Conservation (phyloP, 1,140 invertebrate genomes). For the Brachionus calyciflorus region DNA sequence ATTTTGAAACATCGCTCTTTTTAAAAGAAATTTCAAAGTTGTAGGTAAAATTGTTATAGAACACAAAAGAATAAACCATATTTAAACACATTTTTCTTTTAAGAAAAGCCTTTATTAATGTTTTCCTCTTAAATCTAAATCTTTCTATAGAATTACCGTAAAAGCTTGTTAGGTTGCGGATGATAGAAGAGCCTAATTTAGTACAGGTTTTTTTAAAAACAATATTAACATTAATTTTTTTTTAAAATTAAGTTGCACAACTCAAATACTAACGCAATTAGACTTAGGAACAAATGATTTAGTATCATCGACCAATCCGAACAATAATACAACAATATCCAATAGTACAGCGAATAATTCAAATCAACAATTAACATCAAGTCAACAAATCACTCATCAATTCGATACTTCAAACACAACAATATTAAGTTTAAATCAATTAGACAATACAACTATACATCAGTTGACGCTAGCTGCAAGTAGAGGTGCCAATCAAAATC, state of each 20-base stretch:
- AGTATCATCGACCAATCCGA: neutral
- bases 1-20: too few species aligned
- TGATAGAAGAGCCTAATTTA: too few species aligned
- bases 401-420: neutral
- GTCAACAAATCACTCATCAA: neutral
- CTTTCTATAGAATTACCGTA: too few species aligned
- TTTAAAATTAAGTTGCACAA: neutral
- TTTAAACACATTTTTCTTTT: too few species aligned
- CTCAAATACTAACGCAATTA: slow-evolving; percentile 18
- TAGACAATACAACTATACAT: slow-evolving; percentile 13
- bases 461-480: slow-evolving; percentile 19
- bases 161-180: too few species aligned
- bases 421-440: neutral
- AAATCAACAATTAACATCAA: neutral
- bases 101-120: too few species aligned
- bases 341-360: neutral
- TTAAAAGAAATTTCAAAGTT: too few species aligned
- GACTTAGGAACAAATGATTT: neutral
- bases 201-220: too few species aligned
- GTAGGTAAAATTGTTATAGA: too few species aligned
- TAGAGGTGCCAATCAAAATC: neutral
- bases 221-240: neutral
- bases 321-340: neutral
- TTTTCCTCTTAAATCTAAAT: too few species aligned
- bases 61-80: too few species aligned